Conservation (phyloP, 2,113 vertebrate genomes). For the Mobula hypostoma region DNA sequence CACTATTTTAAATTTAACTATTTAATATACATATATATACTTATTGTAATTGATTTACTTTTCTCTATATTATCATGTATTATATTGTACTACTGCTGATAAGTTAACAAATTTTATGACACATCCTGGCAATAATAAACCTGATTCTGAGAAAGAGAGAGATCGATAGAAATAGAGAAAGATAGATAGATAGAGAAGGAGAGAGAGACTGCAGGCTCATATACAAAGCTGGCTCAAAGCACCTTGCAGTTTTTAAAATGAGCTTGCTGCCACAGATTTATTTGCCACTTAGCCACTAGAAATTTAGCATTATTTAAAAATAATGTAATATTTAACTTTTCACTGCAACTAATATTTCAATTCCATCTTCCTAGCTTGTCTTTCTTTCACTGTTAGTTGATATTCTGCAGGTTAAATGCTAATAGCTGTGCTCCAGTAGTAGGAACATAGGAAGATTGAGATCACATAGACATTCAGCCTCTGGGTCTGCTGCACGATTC, state of each 20-base stretch:
- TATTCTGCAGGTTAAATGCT: background rate
- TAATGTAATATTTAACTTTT: background rate
- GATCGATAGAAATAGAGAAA: too few relatives aligned
- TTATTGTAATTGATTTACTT: too few relatives aligned
- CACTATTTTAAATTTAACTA: too few relatives aligned
- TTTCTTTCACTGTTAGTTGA: background rate
- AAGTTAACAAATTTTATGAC: too few relatives aligned
- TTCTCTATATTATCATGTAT: too few relatives aligned
- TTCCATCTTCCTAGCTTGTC: background rate
- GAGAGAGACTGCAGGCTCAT: background rate
- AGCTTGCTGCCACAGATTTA: background rate
- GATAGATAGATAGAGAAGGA: background rate
- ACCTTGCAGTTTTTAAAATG: background rate
- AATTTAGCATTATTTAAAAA: background rate
- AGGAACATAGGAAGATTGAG: background rate
- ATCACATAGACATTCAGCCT: background rate
- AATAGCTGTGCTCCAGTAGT: background rate
- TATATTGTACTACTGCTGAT: too few relatives aligned
- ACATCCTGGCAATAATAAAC: too few relatives aligned
- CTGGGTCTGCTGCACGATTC: background rate
- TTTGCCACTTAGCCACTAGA: background rate
- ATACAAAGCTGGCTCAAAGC: too few relatives aligned
- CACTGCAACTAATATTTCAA: background rate
- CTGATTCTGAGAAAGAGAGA: too few relatives aligned
- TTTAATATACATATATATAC: too few relatives aligned